phyloP scores from a whole-genome alignment of 2,888 invertebrate genomes.

The Polyommatus icarus region DNA sequence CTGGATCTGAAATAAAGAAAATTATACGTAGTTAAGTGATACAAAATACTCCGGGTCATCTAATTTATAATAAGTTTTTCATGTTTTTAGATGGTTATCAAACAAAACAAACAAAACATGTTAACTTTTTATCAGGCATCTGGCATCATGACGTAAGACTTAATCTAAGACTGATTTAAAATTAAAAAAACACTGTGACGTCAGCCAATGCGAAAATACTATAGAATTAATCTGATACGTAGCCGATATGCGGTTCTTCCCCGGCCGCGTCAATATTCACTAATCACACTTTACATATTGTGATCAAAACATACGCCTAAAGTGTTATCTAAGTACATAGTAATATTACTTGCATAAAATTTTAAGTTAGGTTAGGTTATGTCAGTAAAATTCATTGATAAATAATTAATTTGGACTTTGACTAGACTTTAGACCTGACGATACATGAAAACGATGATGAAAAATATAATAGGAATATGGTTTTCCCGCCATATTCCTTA shows the following conservation, averaged over 20 bases:
- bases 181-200: background rate
- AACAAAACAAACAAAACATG: background rate
- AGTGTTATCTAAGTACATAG: background rate
- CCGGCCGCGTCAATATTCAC: background rate
- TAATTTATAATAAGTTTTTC: too few species aligned
- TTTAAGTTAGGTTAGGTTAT: background rate
- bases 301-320: background rate
- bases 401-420: too few species aligned
- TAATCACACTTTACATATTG: background rate
- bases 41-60: too few species aligned
- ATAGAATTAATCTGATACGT: background rate
- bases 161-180: background rate
- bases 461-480: too few species aligned
- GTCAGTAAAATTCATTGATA: too few species aligned
- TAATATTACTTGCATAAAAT: background rate
- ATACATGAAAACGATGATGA: too few species aligned
- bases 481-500: too few species aligned
- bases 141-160: background rate
- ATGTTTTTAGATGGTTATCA: background rate
- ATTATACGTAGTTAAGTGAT: too few species aligned
- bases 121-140: background rate
- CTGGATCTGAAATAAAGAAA: too few species aligned
- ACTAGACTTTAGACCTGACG: too few species aligned
- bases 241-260: slow-evolving; percentile 14
- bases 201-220: slow-evolving; percentile 9